phyloP scores from a whole-genome alignment of 2,888 invertebrate species.

The Agrypnus murinus region DNA sequence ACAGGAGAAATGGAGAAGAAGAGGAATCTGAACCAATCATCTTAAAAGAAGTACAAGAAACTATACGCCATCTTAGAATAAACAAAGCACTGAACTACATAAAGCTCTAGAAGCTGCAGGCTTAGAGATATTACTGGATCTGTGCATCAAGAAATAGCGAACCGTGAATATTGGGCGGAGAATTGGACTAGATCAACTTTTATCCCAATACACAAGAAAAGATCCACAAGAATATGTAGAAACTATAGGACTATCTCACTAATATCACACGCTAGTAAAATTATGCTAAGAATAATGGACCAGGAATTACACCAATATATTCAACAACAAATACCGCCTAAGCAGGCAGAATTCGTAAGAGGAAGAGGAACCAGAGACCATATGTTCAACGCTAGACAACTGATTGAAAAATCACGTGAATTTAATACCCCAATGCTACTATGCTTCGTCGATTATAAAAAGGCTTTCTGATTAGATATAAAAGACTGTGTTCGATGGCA shows the following conservation, averaged over 20 bases:
- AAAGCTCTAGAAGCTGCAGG: background rate
- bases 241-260: slow-evolving; percentile 10
- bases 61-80: background rate
- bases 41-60: slow-evolving; percentile 2
- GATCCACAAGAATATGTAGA: background rate
- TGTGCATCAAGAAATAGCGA: slow-evolving; percentile 9
- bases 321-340: slow-evolving; percentile 21
- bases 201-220: slow-evolving; percentile 19
- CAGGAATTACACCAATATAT: slow-evolving; percentile 5
- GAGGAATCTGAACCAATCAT: background rate
- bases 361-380: slow-evolving; percentile 36
- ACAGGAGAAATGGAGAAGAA: background rate
- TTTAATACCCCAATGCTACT: background rate
- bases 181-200: slow-evolving; percentile 8
- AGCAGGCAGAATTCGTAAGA: slow-evolving; percentile 33
- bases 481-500: slow-evolving; percentile 1
- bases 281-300: slow-evolving; percentile 9
- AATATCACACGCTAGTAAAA: slow-evolving; percentile 5
- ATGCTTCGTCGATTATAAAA: slow-evolving; percentile 9
- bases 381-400: slow-evolving; percentile 16
- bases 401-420: slow-evolving; percentile 12
- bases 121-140: background rate
- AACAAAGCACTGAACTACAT: slow-evolving; percentile 8
- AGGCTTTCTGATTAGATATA: too few species aligned
- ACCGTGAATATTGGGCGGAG: background rate